Evolutionary conservation across 2,113 vertebrate genomes (phyloP).

Genomic region (Antechinus stuartii): DNA sequence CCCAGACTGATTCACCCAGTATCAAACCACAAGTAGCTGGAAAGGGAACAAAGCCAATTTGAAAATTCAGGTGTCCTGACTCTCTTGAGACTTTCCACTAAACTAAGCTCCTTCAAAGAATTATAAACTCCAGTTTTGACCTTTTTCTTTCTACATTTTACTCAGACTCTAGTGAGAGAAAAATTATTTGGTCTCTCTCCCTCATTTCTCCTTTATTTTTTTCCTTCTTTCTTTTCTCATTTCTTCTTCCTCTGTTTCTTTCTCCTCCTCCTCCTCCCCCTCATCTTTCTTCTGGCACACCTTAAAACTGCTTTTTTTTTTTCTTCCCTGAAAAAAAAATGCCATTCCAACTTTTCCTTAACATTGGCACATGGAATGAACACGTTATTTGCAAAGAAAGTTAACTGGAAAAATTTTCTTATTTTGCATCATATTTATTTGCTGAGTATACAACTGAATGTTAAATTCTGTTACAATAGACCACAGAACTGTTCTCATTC

Average conservation of each 20-base stretch:
- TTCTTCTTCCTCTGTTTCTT: constrained; percentile 2
- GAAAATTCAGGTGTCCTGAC: constrained; percentile 34
- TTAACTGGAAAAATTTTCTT: constrained; percentile 22
- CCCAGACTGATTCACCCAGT: background rate
- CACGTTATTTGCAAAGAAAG: constrained; percentile 38
- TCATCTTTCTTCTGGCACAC: constrained; percentile 35
- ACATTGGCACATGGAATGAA: constrained; percentile 40
- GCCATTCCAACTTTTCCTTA: background rate
- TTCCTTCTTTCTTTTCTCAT: background rate
- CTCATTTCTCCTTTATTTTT: constrained; percentile 24
- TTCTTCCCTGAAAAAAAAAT: background rate
- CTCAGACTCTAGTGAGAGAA: background rate
- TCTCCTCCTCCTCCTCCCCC: background rate
- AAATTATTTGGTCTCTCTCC: background rate
- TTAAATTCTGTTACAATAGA: constrained; percentile 37
- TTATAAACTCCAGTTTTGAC: background rate
- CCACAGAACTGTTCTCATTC: constrained; percentile 29
- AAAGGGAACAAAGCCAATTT: constrained; percentile 3
- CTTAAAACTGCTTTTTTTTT: constrained; percentile 3
- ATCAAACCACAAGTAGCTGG: background rate
- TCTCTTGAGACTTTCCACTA: background rate
- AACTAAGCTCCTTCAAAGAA: constrained; percentile 19
- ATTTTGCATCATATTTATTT: constrained; percentile 43
- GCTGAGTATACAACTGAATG: constrained; percentile 30
- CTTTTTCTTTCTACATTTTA: constrained; percentile 16